Evolutionary conservation across 2,888 invertebrate species (phyloP), one percentile per base, ranked within the genome.

Genomic region (Erebia epiphron): DNA sequence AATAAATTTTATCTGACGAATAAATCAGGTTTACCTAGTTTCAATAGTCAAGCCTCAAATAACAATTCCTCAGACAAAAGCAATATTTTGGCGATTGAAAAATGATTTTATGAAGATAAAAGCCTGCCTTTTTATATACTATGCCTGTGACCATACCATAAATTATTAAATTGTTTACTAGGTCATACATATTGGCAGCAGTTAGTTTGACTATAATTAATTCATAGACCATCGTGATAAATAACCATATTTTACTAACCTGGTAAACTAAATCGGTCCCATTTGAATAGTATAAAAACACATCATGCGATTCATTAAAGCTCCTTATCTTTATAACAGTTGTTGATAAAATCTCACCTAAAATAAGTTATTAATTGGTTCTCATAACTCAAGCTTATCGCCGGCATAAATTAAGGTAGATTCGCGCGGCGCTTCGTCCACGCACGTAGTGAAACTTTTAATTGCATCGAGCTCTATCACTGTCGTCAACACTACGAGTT

Each of bases 371-470:
- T 90, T 91, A 92, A 92, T 91, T 91, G 90, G 85, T 83, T 89
- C 86, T 90, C 88, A 88, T 88, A 90, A 90, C 88, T 91, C 86
- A 83, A 79, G 86, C 86, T 90, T 91, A 92, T 90, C 89, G 86
- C 81, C 82, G 83, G 89, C 87, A 90, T 92, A 92, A 92, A 92
- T 92, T 91, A 91, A 92, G 91, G 90, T 89, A 81, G 86, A 87
- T 79, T 79, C 77, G 79, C 85, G 80, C 82, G 79, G 87, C 86
- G 88, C 85, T 86, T 84, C 89, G 88, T 87, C 90, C 92, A 92
- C 92, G 92, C 92, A 93, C 92, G 91, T 86, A 89, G 91, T 86
- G 85, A 89, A 93, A 93, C 92, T 93, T 93, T 93, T 93, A 93
- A 93, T 93, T 93, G 93, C 92, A 90, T 91, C 87, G 83, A 88